phyloP scores from a whole-genome alignment of 2,888 invertebrate genomes.

The Ennomos erosarius region DNA sequence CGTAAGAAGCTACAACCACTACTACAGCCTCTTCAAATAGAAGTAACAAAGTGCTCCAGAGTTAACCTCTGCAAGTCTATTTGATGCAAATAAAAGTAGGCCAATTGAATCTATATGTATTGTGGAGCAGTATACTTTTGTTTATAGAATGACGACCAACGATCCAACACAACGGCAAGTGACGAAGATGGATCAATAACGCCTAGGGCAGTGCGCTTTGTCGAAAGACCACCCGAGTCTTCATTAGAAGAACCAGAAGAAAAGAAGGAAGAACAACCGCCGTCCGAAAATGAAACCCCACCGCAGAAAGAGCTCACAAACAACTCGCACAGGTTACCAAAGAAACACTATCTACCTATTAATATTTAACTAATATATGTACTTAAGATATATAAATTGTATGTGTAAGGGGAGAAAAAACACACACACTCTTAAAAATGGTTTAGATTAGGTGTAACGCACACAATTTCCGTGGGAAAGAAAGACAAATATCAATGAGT shows the following conservation, averaged over 20 bases:
- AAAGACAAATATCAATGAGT: too few relatives aligned
- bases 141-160: constrained; percentile 70
- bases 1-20: too few relatives aligned
- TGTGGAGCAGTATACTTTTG: background rate
- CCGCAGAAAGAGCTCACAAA: constrained; percentile 57
- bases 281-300: constrained; percentile 50
- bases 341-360: too few relatives aligned
- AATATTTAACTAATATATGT: too few relatives aligned
- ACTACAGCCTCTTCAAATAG: too few relatives aligned
- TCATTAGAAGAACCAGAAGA: constrained; percentile 66
- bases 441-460: too few relatives aligned
- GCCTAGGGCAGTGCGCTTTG: constrained; percentile 88
- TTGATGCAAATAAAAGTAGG: constrained; percentile 14
- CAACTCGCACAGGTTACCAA: constrained; percentile 59
- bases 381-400: too few relatives aligned
- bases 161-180: constrained; percentile 74
- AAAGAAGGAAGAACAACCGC: constrained; percentile 49
- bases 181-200: constrained; percentile 86
- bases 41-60: too few relatives aligned
- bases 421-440: too few relatives aligned
- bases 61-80: too few relatives aligned
- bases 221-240: constrained; percentile 75
- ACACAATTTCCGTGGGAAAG: too few relatives aligned
- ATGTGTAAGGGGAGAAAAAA: too few relatives aligned
- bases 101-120: constrained; percentile 8